Evolutionary conservation across 2,113 vertebrate species (phyloP), one percentile per base, ranked within the genome.

Genomic region (Mormyrus iriodes): DNA sequence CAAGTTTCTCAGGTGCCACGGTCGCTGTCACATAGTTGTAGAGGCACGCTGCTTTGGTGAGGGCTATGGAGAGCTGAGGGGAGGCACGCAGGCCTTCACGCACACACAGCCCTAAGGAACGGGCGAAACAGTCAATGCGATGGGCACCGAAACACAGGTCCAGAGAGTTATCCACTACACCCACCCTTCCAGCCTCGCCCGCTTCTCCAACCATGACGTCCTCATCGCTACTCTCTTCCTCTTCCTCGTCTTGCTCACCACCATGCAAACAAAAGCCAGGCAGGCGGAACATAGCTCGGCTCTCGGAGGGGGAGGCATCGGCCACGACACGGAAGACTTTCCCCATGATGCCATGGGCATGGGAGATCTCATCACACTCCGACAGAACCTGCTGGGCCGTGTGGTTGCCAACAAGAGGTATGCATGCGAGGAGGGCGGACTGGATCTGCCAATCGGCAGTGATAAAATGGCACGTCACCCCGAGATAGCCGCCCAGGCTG

Each of bases 391-490:
- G 94, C 89, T 91, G 94, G 4, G 91, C 92, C 27, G 94, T 94
- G 87, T 90, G 89, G 24, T 93, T 89, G 12, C 91, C 91, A 2
- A 91, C 91, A 79, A 96, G 92, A 1, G 94, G 95, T 69, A 96
- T 94, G 89, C 96, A 96, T 0, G 95, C 95, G 87, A 96, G 92
- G 76, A 96, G 94, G 10, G 93, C 94, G 0, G 96, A 96, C 87
- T 92, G 94, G 89, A 96, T 96, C 92, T 96, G 94, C 95, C 96
- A 96, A 31, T 96, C 96, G 69, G 93, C 91, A 31, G 95, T 94
- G 55, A 96, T 94, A 82, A 95, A 96, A 82, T 96, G 95, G 90
- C 96, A 96, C 88, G 96, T 96, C 76, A 96, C 94, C n/a, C 95
- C 95, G 19, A 96, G 91, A 91, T 95, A 96, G 86, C 95, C 95